Evolutionary conservation across 2,113 vertebrate species (phyloP), one percentile per base, ranked within the genome.

Genomic region (Siphamia tubifer): DNA sequence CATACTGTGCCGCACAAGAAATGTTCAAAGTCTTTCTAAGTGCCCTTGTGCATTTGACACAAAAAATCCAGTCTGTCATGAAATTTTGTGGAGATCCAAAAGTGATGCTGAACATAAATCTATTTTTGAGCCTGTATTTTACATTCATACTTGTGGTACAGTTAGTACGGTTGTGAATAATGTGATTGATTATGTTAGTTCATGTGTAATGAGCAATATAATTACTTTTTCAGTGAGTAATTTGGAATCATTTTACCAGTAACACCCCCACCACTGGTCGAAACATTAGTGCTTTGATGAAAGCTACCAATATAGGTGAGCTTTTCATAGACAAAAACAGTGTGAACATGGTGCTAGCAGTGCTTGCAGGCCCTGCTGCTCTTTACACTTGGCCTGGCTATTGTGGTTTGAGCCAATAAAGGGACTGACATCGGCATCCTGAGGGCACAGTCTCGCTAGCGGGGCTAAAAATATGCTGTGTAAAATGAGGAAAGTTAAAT

Each of bases 381-480:
- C 25, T n/a, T 57, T n/a, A 1, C 31, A 40, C 15, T 67, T 9
- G 43, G 38, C 2, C 11, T 6, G 9, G 56, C 52, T 13, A n/a
- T 0, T n/a, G 65, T 21, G 31, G 5, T 57, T 53, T 43, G 21
- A 45, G 24, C 17, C 21, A 53, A 12, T 30, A 20, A 38, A 40
- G 36, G 0, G 1, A 4, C 32, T 62, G 34, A 49, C 61, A 52
- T 39, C 16, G 25, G 31, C 61, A 15, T 67, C 35, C 12, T 43
- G 8, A 39, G 23, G 57, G 42, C 44, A 15, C 45, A 11, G 42
- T 53, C 53, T 62, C 15, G 27, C 56, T 36, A 31, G 44, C 69
- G 15, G 16, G 23, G 67, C 62, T 57, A 69, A 73, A 78, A 68
- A 69, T 58, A 72, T 67, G 71, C 68, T 49, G 34, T 15, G 45